These are phyloP conservation scores for Tipula helvola DNA, from an alignment of 2,888 invertebrate genomes.

Conservation along the genomic window DNA sequence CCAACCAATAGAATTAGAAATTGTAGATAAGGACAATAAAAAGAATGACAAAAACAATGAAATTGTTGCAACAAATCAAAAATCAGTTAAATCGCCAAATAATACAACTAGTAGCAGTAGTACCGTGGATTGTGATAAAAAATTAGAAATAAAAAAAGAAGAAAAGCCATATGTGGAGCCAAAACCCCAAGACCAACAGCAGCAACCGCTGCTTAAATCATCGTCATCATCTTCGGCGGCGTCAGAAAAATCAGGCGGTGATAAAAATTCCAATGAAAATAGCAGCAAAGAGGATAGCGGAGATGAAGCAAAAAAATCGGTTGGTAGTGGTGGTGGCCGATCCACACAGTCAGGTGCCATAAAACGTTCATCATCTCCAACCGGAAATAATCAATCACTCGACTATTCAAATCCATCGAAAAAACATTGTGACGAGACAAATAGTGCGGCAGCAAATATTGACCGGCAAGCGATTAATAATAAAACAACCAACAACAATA, in stretches of 20 bases:
- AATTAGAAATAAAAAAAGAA: not conserved
- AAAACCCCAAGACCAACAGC: not conserved
- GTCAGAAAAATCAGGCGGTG: not conserved
- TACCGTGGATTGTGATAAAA: not conserved
- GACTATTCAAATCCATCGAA: conserved; percentile 7
- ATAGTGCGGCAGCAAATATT: conserved; percentile 16
- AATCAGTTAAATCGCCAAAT: not conserved
- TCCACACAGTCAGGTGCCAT: conserved; percentile 4
- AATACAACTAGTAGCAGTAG: not conserved
- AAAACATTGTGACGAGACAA: conserved; percentile 6
- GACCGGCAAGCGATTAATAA: conserved; percentile 29
- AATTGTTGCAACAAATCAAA: not conserved
- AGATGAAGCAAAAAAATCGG: not conserved
- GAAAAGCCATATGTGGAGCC: not conserved
- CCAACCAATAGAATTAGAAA: not conserved
- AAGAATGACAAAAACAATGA: not conserved
- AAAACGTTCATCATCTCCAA: not conserved
- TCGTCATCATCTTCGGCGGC: not conserved
- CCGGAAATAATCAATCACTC: not conserved
- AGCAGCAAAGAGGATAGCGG: not conserved
- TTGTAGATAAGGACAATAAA: not conserved
- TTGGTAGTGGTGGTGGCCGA: not conserved
- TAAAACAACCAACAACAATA: not conserved
- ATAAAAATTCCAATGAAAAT: not conserved
- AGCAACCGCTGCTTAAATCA: not conserved